Evolutionary conservation across 2,797 vertebrate species (phyloP), one percentile per base, ranked within the genome.

Genomic region (Vireo griseus): DNA sequence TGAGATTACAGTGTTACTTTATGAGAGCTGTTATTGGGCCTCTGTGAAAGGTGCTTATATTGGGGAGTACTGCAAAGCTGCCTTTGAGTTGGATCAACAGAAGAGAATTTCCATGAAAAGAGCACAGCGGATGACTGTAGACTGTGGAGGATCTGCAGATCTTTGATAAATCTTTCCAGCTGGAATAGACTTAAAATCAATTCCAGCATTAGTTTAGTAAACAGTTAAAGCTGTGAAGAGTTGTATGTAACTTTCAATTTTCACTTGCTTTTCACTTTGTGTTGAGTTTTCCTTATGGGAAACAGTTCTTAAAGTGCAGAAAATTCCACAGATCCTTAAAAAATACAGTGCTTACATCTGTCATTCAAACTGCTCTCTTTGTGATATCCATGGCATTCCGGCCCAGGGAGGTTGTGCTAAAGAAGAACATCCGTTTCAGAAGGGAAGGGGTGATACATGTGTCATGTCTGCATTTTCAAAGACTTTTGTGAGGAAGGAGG

Each of bases 201-300:
- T 86, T 71, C 58, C 65, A 78, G 47, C 31, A 24, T 81, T 92
- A 76, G 13, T 50, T 77, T 68, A 45, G 45, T 61, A 69, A 86
- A 26, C 2, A 3, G 48, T 61, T 85, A 80, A 92, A 88, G 44
- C 29, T 83, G 40, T 72, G 82, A 90, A 78, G 37, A 76, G 88
- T 85, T 45, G 29, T 19, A 13, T 42, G 13, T 54, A 83, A n/a
- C 63, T 68, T 81, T 59, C 28, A 72, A 19, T 93, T 95, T 92
- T 89, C 51, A 44, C 22, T 89, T 86, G 58, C 67, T 76, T 95
- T 92, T 79, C 22, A 63, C 86, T 74, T 95, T 75, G 31, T 80
- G 18, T 68, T 74, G 66, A 39, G 19, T 78, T 90, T 82, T 88
- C 50, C 75, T 90, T 40, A 39, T 18, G 79, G 51, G 69, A 88